Base-by-base conservation (phyloP, 2,888 invertebrate genomes). In the Nowickia ferox region DNA sequence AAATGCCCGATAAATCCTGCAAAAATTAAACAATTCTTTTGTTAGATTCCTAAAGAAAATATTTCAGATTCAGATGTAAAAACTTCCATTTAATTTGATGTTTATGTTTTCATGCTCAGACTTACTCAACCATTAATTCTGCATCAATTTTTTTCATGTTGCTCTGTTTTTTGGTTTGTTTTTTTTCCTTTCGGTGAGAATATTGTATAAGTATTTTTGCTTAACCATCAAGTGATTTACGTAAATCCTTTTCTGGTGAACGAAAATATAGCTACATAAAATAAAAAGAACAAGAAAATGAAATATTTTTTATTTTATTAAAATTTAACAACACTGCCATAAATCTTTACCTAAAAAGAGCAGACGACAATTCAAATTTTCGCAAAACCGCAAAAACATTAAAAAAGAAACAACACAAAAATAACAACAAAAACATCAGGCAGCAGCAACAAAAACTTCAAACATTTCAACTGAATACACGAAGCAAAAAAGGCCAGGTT, bases 241-340 rank as follows among this genome's bases (percentile, higher is more conserved):
- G 86, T 86, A 86, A 86, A 86, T 86, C 86, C 86, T 86, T 86
- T 76, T 83, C 83, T 83, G 86, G 72, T 83, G 59, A 66, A 55
- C 30, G 59, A 71, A 66, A 79, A 80, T 48, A 83, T 51, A n/a
- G n/a, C n/a, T n/a, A 79, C 57, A 71, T 51, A 78, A 77, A 72
- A 72, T 46, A 53, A 77, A 69, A 72, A 71, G 86, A 86, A 80
- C 66, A 86, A 79, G 86, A 86, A 79, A 66, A 86, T 83, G 51
- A 86, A 86, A 86, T 83, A 88, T 87, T 90, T 91, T 91, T 91
- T 91, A 89, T 89, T 89, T 90, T 91, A 91, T 91, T 91, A 91
- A 91, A 91, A 91, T 91, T 91, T 91, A 91, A 91, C 91, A 91
- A 91, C 89, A 76, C 89, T 90, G 90, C 91, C 91, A 91, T 91